Conservation (phyloP, 1,140 invertebrate genomes). For the Musca vetustissima region DNA sequence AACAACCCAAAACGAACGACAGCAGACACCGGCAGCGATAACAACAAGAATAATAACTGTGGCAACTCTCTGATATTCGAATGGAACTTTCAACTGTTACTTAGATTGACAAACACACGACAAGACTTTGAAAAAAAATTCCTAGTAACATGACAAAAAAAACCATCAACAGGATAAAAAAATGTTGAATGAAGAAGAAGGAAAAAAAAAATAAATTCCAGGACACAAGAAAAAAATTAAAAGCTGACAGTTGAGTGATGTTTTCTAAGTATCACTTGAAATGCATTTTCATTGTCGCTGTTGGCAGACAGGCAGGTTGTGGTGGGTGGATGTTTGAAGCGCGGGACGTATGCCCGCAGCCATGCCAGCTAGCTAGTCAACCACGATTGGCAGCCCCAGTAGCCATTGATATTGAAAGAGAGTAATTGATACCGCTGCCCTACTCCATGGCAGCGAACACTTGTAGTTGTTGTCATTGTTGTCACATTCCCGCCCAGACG, state of each 20-base stretch:
- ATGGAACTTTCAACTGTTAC: too few species aligned
- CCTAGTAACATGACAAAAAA: too few species aligned
- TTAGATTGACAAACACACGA: too few species aligned
- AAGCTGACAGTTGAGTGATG: conserved; percentile 23
- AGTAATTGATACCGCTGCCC: neutral
- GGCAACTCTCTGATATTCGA: too few species aligned
- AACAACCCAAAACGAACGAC: too few species aligned
- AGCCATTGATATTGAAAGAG: too few species aligned
- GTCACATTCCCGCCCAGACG: neutral
- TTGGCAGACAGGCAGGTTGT: neutral
- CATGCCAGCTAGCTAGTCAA: neutral
- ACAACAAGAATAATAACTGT: too few species aligned
- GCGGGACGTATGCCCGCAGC: neutral
- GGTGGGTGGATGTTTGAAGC: neutral
- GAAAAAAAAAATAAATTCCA: neutral
- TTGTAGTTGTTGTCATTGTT: neutral
- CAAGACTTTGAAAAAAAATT: too few species aligned
- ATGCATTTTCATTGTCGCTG: conserved; percentile 2
- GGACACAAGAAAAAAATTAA: neutral
- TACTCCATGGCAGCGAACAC: neutral
- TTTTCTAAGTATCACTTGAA: conserved; percentile 18
- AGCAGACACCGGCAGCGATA: too few species aligned
- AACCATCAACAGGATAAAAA: neutral
- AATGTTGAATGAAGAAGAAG: neutral
- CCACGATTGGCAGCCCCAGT: too few species aligned